Percentiles rank a stretch among this genome's conserved stretches.
phyloP scores from a whole-genome alignment of 2,113 vertebrate species.

The Carassius gibelio region DNA sequence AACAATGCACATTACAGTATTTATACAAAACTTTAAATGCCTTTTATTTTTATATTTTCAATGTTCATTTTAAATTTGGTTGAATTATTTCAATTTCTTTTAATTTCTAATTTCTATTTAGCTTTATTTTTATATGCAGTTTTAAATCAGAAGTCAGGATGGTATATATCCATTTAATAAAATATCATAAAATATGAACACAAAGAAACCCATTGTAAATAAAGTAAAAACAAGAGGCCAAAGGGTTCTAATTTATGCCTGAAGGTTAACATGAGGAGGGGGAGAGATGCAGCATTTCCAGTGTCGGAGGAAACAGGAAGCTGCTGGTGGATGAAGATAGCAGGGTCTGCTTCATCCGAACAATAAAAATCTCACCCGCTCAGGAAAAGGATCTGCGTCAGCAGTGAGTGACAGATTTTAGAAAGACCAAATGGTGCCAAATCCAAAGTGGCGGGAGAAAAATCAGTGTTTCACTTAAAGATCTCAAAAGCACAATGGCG shows the following conservation, averaged over 20 bases:
- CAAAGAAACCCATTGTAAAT: background rate
- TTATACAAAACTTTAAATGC: background rate
- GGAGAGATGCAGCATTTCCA: constrained; percentile 75
- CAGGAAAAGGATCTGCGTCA: constrained; percentile 88
- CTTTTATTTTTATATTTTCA: background rate
- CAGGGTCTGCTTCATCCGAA: constrained; percentile 70
- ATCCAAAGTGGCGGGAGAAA: constrained; percentile 67
- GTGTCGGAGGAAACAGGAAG: constrained; percentile 84
- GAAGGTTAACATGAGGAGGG: constrained; percentile 49
- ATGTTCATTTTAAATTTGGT: background rate
- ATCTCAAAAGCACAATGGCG: constrained; percentile 61
- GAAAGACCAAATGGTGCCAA: constrained; percentile 73
- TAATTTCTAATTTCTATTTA: no score
- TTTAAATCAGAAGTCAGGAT: background rate
- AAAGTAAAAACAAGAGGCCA: constrained; percentile 45
- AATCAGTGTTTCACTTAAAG: constrained; percentile 44
- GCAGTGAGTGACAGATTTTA: constrained; percentile 65
- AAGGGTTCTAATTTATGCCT: constrained; percentile 52
- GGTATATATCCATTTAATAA: background rate
- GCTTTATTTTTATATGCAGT: no score
- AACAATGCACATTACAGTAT: background rate
- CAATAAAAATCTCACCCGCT: constrained; percentile 79
- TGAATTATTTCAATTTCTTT: no score
- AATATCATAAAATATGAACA: background rate
- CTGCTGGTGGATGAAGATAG: constrained; percentile 78